These are phyloP conservation scores for Rafetus swinhoei DNA, from an alignment of 2,113 vertebrate species.

Conservation along the genomic window DNA sequence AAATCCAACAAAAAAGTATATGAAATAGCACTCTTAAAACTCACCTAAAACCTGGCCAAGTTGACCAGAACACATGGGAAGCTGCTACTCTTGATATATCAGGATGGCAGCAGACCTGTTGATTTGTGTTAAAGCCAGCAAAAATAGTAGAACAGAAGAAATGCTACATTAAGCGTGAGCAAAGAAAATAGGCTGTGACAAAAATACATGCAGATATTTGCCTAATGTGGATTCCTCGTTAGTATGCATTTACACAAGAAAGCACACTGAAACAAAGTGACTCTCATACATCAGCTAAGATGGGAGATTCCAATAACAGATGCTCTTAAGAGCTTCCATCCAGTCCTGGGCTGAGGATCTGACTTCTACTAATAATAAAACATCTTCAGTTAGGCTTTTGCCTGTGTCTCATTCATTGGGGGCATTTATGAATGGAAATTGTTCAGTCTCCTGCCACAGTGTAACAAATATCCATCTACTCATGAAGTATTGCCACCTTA, in stretches of 20 bases:
- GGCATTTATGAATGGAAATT: accelerated
- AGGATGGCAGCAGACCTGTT: too few species aligned
- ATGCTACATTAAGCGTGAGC: background rate
- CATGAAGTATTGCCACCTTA: background rate
- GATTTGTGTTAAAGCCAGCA: background rate
- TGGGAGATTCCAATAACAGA: background rate
- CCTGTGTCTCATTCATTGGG: background rate
- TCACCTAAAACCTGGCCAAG: too few species aligned
- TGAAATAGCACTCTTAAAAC: too few species aligned
- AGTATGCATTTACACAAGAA: background rate
- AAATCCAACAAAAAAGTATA: too few species aligned
- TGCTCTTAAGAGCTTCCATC: background rate
- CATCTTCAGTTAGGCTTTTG: background rate
- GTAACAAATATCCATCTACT: background rate
- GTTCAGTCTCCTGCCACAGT: background rate
- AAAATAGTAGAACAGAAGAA: background rate
- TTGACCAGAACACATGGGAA: too few species aligned
- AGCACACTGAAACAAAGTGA: background rate
- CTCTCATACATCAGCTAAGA: background rate
- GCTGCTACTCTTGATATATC: too few species aligned
- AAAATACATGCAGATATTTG: background rate
- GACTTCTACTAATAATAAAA: background rate
- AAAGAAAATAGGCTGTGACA: background rate
- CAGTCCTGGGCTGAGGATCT: background rate
- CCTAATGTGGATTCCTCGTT: background rate